Conservation (phyloP, 1,140 invertebrate species). For the Eulimnadia texana region DNA sequence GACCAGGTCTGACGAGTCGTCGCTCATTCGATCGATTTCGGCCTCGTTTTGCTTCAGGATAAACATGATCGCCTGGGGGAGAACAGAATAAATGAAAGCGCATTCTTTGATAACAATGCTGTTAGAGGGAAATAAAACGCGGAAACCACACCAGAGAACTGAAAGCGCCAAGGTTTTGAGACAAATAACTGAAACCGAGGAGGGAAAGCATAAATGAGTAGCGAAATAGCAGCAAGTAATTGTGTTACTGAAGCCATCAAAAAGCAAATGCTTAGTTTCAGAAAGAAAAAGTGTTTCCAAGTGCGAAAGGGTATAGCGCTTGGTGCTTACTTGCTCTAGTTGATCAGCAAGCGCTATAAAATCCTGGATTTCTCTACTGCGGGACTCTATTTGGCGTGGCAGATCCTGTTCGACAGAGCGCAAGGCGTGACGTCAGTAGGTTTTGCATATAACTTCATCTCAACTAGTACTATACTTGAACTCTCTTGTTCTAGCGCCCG, state of each 20-base stretch:
- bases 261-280: too few relatives aligned
- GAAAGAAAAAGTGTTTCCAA: not conserved
- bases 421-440: not conserved
- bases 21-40: constrained; percentile 75
- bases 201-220: too few relatives aligned
- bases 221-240: not conserved
- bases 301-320: constrained; percentile 1
- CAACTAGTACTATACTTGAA: not conserved
- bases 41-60: constrained; percentile 64
- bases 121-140: too few relatives aligned
- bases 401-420: constrained; percentile 41
- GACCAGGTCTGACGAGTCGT: constrained; percentile 72
- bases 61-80: constrained; percentile 49
- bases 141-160: not conserved
- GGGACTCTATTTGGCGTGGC: constrained; percentile 52
- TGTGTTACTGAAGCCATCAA: too few relatives aligned
- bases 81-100: not conserved
- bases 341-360: constrained; percentile 56
- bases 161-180: too few relatives aligned
- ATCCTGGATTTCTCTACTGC: constrained; percentile 52
- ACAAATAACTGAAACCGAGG: too few relatives aligned
- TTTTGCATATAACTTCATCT: not conserved
- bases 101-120: too few relatives aligned
- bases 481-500: not conserved
- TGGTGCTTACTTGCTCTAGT: constrained; percentile 65